These are phyloP conservation scores for Odontocolon sp. DNA, from an alignment of 2,888 invertebrate genomes.

Conservation along the genomic window DNA sequence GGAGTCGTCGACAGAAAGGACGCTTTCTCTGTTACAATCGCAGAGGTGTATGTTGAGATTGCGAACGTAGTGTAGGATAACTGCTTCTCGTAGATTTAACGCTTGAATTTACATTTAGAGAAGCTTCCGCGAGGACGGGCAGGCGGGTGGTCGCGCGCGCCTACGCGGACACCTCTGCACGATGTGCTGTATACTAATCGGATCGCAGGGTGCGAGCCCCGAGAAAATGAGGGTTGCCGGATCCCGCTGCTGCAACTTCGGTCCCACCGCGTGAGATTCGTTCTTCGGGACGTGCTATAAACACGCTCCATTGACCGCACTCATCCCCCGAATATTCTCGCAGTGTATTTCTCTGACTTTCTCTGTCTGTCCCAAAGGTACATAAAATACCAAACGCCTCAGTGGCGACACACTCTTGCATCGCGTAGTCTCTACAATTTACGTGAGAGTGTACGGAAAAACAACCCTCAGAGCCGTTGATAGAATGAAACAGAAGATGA, in stretches of 20 bases:
- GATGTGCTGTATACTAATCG: conserved; percentile 73
- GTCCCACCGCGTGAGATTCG: conserved; percentile 67
- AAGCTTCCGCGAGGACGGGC: conserved; percentile 61
- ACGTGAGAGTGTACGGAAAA: not conserved
- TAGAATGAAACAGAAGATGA: not conserved
- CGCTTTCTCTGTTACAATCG: not conserved
- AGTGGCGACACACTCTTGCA: not conserved
- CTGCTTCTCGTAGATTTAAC: conserved; percentile 72
- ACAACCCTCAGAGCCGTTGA: not conserved
- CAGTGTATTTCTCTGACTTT: conserved; percentile 7
- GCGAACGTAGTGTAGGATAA: conserved; percentile 51
- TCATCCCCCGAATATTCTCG: conserved; percentile 1
- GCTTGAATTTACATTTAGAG: conserved; percentile 78
- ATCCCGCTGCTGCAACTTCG: conserved; percentile 16
- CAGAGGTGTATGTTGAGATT: conserved; percentile 19
- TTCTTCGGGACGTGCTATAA: conserved; percentile 68
- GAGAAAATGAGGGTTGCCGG: conserved; percentile 67
- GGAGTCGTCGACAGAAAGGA: conserved; percentile 22
- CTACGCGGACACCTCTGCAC: conserved; percentile 48
- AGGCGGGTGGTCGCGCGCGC: conserved; percentile 20
- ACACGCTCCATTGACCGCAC: conserved; percentile 67
- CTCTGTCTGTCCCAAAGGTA: not conserved
- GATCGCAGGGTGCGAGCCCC: conserved; percentile 61
- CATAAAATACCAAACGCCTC: conserved; percentile 19
- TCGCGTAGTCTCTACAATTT: not conserved